Base-by-base conservation (phyloP, 2,888 invertebrate species). In the Melinaea menophilus region DNA sequence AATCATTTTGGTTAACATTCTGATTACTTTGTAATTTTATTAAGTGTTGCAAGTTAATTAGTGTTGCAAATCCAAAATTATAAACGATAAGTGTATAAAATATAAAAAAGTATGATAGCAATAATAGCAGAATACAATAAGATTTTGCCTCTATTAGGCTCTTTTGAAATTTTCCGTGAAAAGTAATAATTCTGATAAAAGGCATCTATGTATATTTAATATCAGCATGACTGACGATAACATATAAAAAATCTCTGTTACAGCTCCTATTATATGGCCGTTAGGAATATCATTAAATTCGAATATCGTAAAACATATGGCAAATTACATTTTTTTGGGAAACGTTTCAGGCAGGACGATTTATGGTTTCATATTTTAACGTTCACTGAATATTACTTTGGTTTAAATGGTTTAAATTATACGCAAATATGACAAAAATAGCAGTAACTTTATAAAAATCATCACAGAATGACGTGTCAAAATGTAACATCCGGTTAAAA, bases 261-360 rank as follows among this genome's bases (percentile, higher is more conserved):
- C 57, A 55, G 58, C 58, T 34, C 58, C 62, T 62, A 57, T 62
- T 61, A 61, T 61, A 61, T 56, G 5, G 56, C 56, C 61, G 56
- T 61, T 62, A 62, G 58, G 62, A 55, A 46, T 58, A 57, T 58
- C 58, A 48, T 48, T 48, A 48, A 62, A 62, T 58, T 58, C 58
- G 62, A 57, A 54, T 62, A 62, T 62, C 54, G 58, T 35, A 54
- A 48, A 59, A 55, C 54, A 64, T 59, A 56, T 63, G 62, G 63
- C 61, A 13, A 48, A 48, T 48, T 48, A 48, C 3, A 13, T 4
- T 48, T 48, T 22, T 22, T 22, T 4, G 3, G 22, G 22, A 48
- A 48, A 48, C 22, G n/a, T 48, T 22, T 48, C n/a, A n/a, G n/a
- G 22, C 48, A 22, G 48, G 48, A 48, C 22, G 48, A 48, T 48